Evolutionary conservation across 2,888 invertebrate genomes (phyloP), one percentile per base, ranked within the genome.

Genomic region (Artemia sinica): DNA sequence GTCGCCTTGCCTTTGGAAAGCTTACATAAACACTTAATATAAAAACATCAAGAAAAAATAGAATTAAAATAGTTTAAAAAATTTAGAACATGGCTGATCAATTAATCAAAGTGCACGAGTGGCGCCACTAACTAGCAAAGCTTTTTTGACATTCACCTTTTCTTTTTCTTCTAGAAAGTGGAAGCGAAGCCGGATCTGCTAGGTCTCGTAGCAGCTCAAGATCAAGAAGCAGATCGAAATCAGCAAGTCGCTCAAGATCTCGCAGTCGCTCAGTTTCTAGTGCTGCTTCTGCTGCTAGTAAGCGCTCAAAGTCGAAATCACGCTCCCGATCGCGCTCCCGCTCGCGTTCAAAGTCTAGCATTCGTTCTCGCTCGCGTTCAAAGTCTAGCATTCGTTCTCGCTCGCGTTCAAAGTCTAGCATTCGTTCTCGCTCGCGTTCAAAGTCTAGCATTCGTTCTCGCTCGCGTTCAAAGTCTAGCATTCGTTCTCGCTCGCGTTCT

Each of bases 401-500:
- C 66, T 69, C 74, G 66, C 71, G 70, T 69, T 69, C 71, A 74
- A 74, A 11, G 67, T 78, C 79, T 12, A 77, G 78, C 6, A 79
- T 79, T 11, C 77, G 79, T 9, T 79, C 80, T 2, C 79, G 79
- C 73, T 80, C 84, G 0, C 79, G 77, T 1, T 41, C 41, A 4
- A 70, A 73, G 58, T 74, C 74, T 52, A 74, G 58, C 50, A 69
- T 69, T 9, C 58, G 58, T 14, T 58, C 58, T 14, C 70, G 73
- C 66, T 69, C 74, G 66, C 71, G 70, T 69, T 69, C 71, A 74
- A 74, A 11, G 67, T 78, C 79, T 12, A 77, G 78, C 6, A 79
- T 79, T 11, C 77, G 79, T 9, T 79, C 80, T 2, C 79, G 79
- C 73, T 80, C 84, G 0, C 79, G 77, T 1, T 41, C 41, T 41